phyloP scores from a whole-genome alignment of 2,113 vertebrate species.

The Odontophorus gujanensis region DNA sequence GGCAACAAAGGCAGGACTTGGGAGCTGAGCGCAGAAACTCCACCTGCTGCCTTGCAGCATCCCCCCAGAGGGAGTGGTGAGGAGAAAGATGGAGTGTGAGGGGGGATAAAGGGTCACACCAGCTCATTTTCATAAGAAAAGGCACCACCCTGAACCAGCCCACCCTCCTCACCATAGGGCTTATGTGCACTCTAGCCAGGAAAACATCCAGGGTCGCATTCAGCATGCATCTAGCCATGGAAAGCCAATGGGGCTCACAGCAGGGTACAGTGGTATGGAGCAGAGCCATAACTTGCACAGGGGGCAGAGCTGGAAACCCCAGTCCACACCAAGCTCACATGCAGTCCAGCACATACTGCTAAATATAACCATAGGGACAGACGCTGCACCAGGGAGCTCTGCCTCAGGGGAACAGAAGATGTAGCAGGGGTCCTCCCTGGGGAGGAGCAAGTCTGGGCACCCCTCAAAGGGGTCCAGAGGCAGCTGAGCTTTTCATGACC shows the following conservation, averaged over 20 bases:
- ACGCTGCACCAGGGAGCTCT: neutral
- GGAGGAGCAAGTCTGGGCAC: neutral
- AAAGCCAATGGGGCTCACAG: neutral
- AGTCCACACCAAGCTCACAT: neutral
- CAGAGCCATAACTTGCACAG: neutral
- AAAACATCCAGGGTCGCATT: accelerated
- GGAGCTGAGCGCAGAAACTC: neutral
- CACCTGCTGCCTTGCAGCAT: neutral
- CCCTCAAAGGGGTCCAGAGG: neutral
- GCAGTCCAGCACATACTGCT: neutral
- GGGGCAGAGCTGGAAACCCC: neutral
- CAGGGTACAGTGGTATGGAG: neutral
- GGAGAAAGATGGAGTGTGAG: neutral
- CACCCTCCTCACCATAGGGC: neutral
- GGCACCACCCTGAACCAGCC: neutral
- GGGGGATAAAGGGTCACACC: neutral
- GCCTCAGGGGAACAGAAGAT: neutral
- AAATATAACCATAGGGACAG: constrained; percentile 33
- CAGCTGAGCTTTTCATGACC: neutral
- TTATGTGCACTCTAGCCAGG: neutral
- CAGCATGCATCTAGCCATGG: accelerated
- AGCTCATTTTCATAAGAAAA: neutral
- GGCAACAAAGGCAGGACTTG: neutral
- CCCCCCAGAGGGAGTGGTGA: accelerated
- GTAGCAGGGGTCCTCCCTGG: neutral